Evolutionary conservation across 2,888 invertebrate genomes (phyloP).

Genomic region (Crioceris asparagi): DNA sequence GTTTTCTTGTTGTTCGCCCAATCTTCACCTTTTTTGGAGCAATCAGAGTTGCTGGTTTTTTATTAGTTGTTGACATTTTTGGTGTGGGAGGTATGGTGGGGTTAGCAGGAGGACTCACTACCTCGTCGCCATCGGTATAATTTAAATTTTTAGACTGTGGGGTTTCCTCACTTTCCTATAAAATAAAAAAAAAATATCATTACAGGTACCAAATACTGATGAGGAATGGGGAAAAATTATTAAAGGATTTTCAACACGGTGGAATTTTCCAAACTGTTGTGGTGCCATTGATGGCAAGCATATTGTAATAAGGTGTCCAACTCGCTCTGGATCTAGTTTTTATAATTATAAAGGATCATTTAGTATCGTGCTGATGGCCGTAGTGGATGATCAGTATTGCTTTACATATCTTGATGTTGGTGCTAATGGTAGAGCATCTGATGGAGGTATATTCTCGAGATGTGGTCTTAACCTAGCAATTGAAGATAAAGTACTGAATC

Average conservation of each 20-base stretch:
- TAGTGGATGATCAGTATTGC: constrained; percentile 26
- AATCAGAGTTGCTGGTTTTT: too few species aligned
- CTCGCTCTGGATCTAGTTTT: constrained; percentile 21
- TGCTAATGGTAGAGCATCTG: constrained; percentile 6
- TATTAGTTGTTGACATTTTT: too few species aligned
- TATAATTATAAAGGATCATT: constrained; percentile 27
- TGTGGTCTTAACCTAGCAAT: constrained; percentile 4
- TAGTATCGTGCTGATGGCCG: constrained; percentile 29
- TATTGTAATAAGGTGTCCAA: constrained; percentile 23
- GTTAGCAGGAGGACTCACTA: too few species aligned
- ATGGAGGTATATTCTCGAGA: constrained; percentile 5
- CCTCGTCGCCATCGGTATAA: too few species aligned
- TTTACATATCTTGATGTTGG: constrained; percentile 5
- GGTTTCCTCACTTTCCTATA: too few species aligned
- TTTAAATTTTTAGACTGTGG: too few species aligned
- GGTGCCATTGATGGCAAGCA: constrained; percentile 28
- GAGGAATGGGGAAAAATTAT: constrained; percentile 8
- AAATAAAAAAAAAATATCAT: constrained; percentile 1
- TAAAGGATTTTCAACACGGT: constrained; percentile 3
- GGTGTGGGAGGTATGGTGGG: too few species aligned
- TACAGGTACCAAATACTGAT: constrained; percentile 5
- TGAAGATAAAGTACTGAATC: constrained; percentile 3
- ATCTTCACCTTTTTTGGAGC: too few species aligned
- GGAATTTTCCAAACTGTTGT: constrained; percentile 25
- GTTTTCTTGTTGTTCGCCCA: too few species aligned